Evolutionary conservation across 2,797 vertebrate species (phyloP), one percentile per base, ranked within the genome.

Genomic region (Saxicola maurus): DNA sequence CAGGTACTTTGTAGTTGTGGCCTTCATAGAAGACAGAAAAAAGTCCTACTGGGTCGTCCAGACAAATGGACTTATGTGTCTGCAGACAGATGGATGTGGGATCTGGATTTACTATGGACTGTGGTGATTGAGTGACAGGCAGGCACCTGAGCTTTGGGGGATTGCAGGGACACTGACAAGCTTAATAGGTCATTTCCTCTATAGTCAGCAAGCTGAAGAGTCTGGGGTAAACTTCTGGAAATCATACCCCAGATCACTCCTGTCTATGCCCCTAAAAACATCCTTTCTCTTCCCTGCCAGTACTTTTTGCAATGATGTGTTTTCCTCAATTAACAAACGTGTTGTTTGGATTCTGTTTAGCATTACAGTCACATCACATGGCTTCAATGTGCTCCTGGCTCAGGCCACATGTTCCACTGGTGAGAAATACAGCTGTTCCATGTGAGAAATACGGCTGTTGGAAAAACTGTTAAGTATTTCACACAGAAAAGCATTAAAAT

Each of bases 1-100:
- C 1, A 3, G 18, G 8, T 8, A 33, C 17, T 72, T 33, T 45
- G 7, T 56, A 72, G 19, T 46, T 1, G 1, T 61, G 8, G 3
- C 69, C 21, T 72, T 71, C 25, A 53, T 1, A 61, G 46, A 74
- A 82, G 51, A 59, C 28, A 68, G 35, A 74, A 83, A 31, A 2
- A 37, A 72, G 10, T 17, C 21, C 15, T 53, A 3, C 6, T 46
- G 38, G 27, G 7, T 53, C 25, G 35, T 85, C 20, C 49, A 82
- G 49, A 71, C 3, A 79, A 52, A 62, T 8, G 16, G 6, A 16
- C 38, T 21, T 40, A 59, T 8, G 4, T 38, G 8, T n/a, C 33
- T 79, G 17, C n/a, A 28, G 13, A 20, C 16, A 52, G 23, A 37
- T 5, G 8, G 40, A 28, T 71, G 12, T 4, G 6, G 17, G 6